Conservation (phyloP, 2,113 vertebrate genomes). For the Melanocharis versteri region DNA sequence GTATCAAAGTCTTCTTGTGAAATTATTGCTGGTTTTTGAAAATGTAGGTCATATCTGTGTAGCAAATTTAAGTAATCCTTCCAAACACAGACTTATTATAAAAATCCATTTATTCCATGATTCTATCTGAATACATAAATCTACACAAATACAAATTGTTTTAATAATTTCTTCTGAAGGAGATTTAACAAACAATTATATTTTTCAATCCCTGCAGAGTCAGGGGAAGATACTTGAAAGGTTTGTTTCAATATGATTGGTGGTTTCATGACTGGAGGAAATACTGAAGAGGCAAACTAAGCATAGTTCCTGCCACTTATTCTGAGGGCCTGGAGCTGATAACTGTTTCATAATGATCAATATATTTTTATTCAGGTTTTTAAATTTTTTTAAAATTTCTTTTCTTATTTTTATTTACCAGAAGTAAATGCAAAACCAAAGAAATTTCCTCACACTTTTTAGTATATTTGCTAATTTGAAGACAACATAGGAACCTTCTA, state of each 20-base stretch:
- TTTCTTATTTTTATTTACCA: not conserved
- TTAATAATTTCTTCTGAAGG: slow-evolving; percentile 7
- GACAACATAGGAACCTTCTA: not conserved
- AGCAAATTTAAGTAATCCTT: slow-evolving; percentile 31
- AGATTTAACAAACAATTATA: not conserved
- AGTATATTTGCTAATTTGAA: not conserved
- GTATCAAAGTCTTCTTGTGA: not conserved
- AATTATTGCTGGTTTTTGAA: not conserved
- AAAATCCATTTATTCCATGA: slow-evolving; percentile 28
- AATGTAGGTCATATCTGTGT: slow-evolving; percentile 27
- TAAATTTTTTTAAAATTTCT: no score
- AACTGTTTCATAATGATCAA: not conserved
- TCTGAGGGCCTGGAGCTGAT: not conserved
- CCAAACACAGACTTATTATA: not conserved
- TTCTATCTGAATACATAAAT: slow-evolving; percentile 7
- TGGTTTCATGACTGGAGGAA: not conserved
- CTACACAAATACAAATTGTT: not conserved
- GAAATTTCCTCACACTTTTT: not conserved
- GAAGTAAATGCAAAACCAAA: not conserved
- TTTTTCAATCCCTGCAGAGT: not conserved
- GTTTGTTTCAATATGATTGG: not conserved
- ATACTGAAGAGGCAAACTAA: not conserved
- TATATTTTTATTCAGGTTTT: not conserved
- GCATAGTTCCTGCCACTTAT: not conserved
- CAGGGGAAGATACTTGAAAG: not conserved